phyloP scores from a whole-genome alignment of 2,888 invertebrate genomes.

The Rhodophaea formosa region DNA sequence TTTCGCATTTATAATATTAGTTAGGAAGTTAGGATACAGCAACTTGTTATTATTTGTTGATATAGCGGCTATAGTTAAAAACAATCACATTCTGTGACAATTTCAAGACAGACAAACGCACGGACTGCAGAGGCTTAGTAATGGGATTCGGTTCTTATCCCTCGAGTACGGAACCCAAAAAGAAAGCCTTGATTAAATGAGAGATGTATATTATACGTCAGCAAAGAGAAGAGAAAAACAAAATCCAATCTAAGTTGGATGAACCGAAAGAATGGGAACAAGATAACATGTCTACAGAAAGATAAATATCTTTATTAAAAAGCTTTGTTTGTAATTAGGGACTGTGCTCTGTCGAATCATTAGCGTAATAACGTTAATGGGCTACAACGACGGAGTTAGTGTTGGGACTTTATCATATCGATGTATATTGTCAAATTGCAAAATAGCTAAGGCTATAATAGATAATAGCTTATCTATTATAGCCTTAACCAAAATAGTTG shows the following conservation, averaged over 20 bases:
- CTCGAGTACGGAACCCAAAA: background rate
- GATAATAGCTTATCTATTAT: no score
- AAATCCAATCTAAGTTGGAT: slow-evolving; percentile 7
- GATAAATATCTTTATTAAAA: slow-evolving; percentile 70
- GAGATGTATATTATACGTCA: background rate
- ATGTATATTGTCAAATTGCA: background rate
- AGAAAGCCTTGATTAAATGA: no score
- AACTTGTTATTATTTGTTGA: no score
- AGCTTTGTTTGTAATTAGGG: slow-evolving; percentile 74
- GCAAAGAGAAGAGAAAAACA: background rate
- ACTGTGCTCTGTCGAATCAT: slow-evolving; percentile 59
- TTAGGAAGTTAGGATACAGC: no score
- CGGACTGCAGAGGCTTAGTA: no score
- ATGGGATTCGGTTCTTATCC: slow-evolving; percentile 43
- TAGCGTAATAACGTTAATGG: slow-evolving; percentile 74
- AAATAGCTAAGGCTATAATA: no score
- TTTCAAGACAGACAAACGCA: no score
- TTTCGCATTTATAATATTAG: no score
- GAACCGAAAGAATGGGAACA: slow-evolving; percentile 19
- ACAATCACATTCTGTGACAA: no score
- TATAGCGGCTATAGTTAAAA: no score
- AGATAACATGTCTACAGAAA: slow-evolving; percentile 21
- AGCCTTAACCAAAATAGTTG: no score
- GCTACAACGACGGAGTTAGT: slow-evolving; percentile 34
- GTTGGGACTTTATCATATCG: slow-evolving; percentile 30